These are phyloP conservation scores for Trichogramma pretiosum DNA, from an alignment of 1,140 invertebrate genomes.

Conservation along the genomic window DNA sequence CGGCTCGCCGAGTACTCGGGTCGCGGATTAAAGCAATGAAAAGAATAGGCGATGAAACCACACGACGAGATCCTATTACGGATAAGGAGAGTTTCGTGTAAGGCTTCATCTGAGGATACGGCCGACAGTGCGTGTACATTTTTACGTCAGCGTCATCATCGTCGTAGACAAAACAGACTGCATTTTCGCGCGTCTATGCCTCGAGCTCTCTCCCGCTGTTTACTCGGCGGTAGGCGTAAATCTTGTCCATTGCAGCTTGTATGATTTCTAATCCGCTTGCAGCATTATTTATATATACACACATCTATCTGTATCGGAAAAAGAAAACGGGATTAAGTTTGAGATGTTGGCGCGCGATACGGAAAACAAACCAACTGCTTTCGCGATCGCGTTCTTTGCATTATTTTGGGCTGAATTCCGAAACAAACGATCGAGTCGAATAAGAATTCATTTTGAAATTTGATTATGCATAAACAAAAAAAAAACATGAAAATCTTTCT, in stretches of 20 bases:
- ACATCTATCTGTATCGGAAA: no score
- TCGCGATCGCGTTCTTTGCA: slow-evolving; percentile 1
- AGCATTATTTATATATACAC: no score
- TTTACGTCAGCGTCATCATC: slow-evolving; percentile 29
- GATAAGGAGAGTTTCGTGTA: slow-evolving; percentile 42
- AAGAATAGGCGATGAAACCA: slow-evolving; percentile 45
- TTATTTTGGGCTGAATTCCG: slow-evolving; percentile 9
- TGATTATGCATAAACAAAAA: no score
- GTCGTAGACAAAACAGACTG: slow-evolving; percentile 5
- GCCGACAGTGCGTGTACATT: slow-evolving; percentile 41
- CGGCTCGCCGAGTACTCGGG: no score
- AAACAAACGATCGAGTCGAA: slow-evolving; percentile 8
- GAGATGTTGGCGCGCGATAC: slow-evolving; percentile 24
- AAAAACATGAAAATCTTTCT: no score
- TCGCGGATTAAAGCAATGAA: slow-evolving; percentile 38
- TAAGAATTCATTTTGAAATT: no score
- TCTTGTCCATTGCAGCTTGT: no score
- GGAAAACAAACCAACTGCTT: slow-evolving; percentile 2
- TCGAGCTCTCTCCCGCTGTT: no score
- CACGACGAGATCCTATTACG: slow-evolving; percentile 45
- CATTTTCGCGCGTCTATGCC: slow-evolving; percentile 24
- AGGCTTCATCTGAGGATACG: slow-evolving; percentile 44
- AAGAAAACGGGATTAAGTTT: slow-evolving; percentile 39
- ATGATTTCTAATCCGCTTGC: slow-evolving; percentile 46
- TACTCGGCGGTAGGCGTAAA: no score